These are phyloP conservation scores for Triplophysa dalaica DNA, from an alignment of 2,113 vertebrate species.

Conservation along the genomic window DNA sequence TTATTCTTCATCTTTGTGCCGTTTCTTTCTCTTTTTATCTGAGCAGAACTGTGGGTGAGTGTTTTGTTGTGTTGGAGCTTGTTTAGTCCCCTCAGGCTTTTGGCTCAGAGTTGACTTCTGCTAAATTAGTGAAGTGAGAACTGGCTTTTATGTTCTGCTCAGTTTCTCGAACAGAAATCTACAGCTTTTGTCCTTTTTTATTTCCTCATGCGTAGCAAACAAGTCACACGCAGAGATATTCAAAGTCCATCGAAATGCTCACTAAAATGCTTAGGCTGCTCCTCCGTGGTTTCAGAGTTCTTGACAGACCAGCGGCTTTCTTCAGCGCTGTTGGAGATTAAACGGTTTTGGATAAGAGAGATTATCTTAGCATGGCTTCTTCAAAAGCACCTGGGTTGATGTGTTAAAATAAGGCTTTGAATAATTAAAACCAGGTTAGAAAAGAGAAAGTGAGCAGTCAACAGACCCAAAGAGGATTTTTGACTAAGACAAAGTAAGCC, in stretches of 20 bases:
- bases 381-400: slow-evolving; percentile 4
- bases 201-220: slow-evolving; percentile 15
- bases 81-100: slow-evolving; percentile 31
- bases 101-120: slow-evolving; percentile 32
- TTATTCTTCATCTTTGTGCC: slow-evolving; percentile 23
- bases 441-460: not conserved
- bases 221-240: slow-evolving; percentile 25
- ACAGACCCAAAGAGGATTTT: not conserved
- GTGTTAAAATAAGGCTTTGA: slow-evolving; percentile 1
- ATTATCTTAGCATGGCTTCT: slow-evolving; percentile 17
- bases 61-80: slow-evolving; percentile 17
- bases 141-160: slow-evolving; percentile 43
- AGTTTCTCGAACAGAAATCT: slow-evolving; percentile 38
- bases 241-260: slow-evolving; percentile 1
- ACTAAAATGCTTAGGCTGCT: not conserved
- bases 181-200: slow-evolving; percentile 52
- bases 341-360: slow-evolving; percentile 20
- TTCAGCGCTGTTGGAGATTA: slow-evolving; percentile 15
- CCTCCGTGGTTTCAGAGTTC: slow-evolving; percentile 1
- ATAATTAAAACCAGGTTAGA: not conserved
- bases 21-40: slow-evolving; percentile 11
- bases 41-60: slow-evolving; percentile 11
- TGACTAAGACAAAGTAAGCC: not conserved
- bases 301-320: not conserved
- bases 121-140: slow-evolving; percentile 44